Conservation (phyloP, 2,888 invertebrate genomes). For the Eudasyphora cyanicolor region DNA sequence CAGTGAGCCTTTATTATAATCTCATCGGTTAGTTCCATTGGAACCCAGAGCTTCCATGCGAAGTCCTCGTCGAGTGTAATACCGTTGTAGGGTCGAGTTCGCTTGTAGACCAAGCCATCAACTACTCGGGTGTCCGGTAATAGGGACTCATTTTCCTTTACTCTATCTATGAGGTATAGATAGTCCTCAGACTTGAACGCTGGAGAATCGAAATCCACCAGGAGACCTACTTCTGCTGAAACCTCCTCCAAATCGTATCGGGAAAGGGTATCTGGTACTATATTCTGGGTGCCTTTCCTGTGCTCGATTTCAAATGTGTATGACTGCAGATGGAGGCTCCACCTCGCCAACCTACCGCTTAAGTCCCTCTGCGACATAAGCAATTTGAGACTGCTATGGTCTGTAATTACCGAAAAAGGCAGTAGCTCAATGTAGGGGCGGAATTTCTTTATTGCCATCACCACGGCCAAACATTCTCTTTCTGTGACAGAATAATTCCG, state of each 20-base stretch:
- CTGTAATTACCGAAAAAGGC: conserved; percentile 66
- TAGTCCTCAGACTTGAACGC: background rate
- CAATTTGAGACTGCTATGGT: conserved; percentile 53
- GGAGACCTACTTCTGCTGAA: no score
- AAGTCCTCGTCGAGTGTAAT: no score
- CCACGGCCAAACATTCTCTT: no score
- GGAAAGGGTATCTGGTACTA: background rate
- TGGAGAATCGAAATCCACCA: background rate
- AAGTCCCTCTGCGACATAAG: conserved; percentile 44
- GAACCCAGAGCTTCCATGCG: no score
- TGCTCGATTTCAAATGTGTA: background rate
- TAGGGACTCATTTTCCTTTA: no score
- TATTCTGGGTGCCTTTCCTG: conserved; percentile 3
- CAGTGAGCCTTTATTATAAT: background rate
- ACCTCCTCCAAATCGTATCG: background rate
- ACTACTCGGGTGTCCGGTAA: background rate
- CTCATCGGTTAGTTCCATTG: background rate
- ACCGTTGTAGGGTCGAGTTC: no score
- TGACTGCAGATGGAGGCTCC: background rate
- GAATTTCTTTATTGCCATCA: no score
- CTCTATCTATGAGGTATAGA: background rate
- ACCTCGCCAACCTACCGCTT: background rate
- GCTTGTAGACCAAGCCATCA: background rate
- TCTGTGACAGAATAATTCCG: no score
- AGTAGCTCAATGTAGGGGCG: conserved; percentile 61